These are phyloP conservation scores for Crepidodera aurea DNA, from an alignment of 2,888 invertebrate species.

Conservation along the genomic window DNA sequence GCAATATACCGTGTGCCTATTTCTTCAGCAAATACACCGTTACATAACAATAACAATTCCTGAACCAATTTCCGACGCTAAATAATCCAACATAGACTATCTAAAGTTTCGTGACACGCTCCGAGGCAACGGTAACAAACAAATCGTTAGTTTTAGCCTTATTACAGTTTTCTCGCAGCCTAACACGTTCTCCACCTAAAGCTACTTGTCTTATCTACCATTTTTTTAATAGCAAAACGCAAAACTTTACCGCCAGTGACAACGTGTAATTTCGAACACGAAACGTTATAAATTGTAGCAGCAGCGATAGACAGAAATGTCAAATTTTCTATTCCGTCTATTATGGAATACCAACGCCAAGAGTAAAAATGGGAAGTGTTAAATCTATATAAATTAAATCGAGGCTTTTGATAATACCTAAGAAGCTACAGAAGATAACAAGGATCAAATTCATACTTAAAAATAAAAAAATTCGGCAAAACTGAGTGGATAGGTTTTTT, in stretches of 20 bases:
- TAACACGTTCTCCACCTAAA: conserved; percentile 25
- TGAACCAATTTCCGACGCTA: conserved; percentile 10
- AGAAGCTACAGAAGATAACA: too few relatives aligned
- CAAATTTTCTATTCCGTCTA: too few relatives aligned
- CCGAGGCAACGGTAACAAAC: conserved; percentile 18
- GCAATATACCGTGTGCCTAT: too few relatives aligned
- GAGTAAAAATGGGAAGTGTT: too few relatives aligned
- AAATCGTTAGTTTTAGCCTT: conserved; percentile 19
- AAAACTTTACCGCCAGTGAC: background rate
- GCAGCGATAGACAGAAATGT: too few relatives aligned
- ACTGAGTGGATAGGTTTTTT: too few relatives aligned
- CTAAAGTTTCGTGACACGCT: conserved; percentile 28
- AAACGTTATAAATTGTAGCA: too few relatives aligned
- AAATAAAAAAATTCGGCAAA: too few relatives aligned
- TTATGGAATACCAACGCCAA: too few relatives aligned
- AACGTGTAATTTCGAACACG: conserved; percentile 6
- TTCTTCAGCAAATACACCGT: background rate
- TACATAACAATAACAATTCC: conserved; percentile 5
- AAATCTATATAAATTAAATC: too few relatives aligned
- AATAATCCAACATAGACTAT: conserved; percentile 17
- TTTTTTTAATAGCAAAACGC: conserved; percentile 8
- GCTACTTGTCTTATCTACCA: conserved; percentile 24
- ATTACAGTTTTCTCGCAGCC: conserved; percentile 16
- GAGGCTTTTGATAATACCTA: too few relatives aligned
- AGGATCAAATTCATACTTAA: too few relatives aligned